phyloP scores from a whole-genome alignment of 2,888 invertebrate species.

The Teleogryllus oceanicus region DNA sequence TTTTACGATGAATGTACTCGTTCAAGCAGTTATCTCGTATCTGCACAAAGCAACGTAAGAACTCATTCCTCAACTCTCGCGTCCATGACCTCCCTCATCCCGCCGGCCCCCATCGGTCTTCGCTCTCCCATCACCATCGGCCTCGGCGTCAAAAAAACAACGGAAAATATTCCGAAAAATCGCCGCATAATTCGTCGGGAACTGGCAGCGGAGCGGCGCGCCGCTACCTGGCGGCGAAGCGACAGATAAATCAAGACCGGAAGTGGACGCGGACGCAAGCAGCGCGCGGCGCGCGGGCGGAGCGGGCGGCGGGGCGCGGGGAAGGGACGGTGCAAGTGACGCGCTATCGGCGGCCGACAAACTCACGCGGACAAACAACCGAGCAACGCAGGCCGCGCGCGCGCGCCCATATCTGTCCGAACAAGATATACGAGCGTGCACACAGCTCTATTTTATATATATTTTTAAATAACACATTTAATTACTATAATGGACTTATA shows the following conservation, averaged over 20 bases:
- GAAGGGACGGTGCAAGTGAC: background rate
- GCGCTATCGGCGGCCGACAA: conserved; percentile 2
- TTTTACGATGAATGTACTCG: no score
- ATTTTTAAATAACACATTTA: conserved; percentile 30
- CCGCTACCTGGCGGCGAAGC: background rate
- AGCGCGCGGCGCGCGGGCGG: background rate
- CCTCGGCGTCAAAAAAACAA: background rate
- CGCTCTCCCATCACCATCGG: background rate
- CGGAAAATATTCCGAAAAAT: background rate
- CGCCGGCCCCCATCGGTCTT: background rate
- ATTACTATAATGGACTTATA: conserved; percentile 33
- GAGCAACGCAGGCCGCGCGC: background rate
- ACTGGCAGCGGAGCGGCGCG: background rate
- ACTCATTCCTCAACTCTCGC: background rate
- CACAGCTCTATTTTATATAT: conserved; percentile 11
- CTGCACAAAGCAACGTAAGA: background rate
- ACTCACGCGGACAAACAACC: conserved; percentile 8
- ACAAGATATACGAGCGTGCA: conserved; percentile 18
- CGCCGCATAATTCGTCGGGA: conserved; percentile 8
- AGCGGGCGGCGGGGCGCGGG: background rate
- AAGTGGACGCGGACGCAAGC: background rate
- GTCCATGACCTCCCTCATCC: background rate
- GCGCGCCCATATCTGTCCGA: background rate
- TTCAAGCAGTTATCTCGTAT: no score
- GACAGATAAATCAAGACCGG: conserved; percentile 10